These are phyloP conservation scores for Sericinus montela DNA, from an alignment of 2,888 invertebrate species.

Conservation along the genomic window DNA sequence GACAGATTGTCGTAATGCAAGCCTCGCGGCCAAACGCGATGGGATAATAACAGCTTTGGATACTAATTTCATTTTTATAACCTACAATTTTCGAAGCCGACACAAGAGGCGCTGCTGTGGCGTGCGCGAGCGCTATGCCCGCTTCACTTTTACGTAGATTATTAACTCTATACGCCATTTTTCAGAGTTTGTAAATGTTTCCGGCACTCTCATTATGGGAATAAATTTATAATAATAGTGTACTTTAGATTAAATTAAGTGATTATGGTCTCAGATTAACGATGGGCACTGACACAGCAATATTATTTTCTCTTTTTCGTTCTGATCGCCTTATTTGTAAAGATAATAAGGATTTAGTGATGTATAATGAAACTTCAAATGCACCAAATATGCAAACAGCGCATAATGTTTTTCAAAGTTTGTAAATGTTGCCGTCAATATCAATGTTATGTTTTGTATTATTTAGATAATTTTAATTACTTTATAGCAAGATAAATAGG, in stretches of 20 bases:
- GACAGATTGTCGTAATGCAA: slow-evolving; percentile 80
- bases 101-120: slow-evolving; percentile 78
- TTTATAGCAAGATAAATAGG: no score
- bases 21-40: slow-evolving; percentile 77
- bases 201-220: slow-evolving; percentile 70
- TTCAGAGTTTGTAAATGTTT: slow-evolving; percentile 74
- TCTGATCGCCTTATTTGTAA: no score
- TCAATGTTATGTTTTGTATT: no score
- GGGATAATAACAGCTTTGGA: slow-evolving; percentile 79
- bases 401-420: no score
- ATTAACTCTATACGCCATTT: slow-evolving; percentile 79
- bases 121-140: slow-evolving; percentile 66
- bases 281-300: slow-evolving; percentile 66
- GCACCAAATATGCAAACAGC: no score
- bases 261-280: slow-evolving; percentile 68
- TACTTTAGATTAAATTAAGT: slow-evolving; percentile 70
- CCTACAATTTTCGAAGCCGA: slow-evolving; percentile 79
- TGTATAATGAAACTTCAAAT: background rate
- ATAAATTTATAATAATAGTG: slow-evolving; percentile 74
- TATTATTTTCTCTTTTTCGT: slow-evolving; percentile 19
- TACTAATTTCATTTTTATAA: slow-evolving; percentile 80
- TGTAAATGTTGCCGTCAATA: no score
- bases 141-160: slow-evolving; percentile 73
- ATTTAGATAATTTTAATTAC: no score
- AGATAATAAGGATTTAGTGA: no score